Percentiles rank a stretch among this genome's conserved stretches.
Evolutionary conservation across 2,797 vertebrate species (phyloP).

Genomic region (Pempheris klunzingeri): DNA sequence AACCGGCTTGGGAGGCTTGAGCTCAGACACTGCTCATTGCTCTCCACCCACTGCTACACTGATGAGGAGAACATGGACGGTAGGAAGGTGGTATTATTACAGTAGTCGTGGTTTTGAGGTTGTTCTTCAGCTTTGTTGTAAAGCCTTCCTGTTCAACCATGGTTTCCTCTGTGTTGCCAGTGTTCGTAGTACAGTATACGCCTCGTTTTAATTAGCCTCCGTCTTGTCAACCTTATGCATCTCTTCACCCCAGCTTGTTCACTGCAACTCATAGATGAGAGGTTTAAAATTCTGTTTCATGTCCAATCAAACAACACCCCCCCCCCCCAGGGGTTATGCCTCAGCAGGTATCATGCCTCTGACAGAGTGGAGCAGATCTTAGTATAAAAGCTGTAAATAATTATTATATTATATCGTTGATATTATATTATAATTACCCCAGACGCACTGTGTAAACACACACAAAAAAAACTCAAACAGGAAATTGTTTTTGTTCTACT

Average conservation of each 20-base stretch:
- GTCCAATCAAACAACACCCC: conserved; percentile 22
- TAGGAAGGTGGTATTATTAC: conserved; percentile 40
- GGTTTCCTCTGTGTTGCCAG: neutral
- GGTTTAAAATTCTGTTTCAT: conserved; percentile 33
- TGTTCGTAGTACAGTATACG: neutral
- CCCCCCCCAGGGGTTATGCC: neutral
- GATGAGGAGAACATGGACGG: conserved; percentile 35
- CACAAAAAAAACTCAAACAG: neutral
- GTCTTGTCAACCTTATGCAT: neutral
- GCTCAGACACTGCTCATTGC: conserved; percentile 21
- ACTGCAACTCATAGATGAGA: neutral
- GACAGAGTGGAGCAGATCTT: conserved; percentile 6
- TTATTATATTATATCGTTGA: too few relatives aligned
- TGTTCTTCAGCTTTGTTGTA: conserved; percentile 22
- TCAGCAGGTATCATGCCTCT: conserved; percentile 23
- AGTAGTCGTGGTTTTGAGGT: conserved; percentile 24
- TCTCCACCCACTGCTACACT: conserved; percentile 35
- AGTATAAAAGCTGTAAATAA: neutral
- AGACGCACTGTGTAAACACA: neutral
- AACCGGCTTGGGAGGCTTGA: conserved; percentile 34
- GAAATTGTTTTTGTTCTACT: too few relatives aligned
- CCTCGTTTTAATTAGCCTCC: neutral
- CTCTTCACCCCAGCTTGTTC: neutral
- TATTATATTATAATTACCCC: conserved; percentile 8
- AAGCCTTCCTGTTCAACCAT: conserved; percentile 5